phyloP scores from a whole-genome alignment of 1,140 invertebrate genomes.

The Orchestia grillus region DNA sequence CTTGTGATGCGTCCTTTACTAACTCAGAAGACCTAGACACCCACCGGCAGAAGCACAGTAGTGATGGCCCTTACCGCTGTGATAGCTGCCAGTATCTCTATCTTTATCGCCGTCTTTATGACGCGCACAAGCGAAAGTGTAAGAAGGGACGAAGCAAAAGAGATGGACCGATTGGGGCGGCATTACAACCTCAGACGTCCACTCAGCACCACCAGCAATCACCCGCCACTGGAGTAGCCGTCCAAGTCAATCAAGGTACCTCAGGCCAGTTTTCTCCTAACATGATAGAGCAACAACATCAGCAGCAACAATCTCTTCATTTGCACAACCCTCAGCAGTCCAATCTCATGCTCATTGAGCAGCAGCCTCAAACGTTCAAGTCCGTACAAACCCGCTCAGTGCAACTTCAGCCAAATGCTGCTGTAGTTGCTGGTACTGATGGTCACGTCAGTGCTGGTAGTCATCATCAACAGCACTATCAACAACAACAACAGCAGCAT shows the following conservation, averaged over 20 bases:
- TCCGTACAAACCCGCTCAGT: constrained; percentile 36
- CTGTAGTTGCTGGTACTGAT: constrained; percentile 35
- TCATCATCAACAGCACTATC: constrained; percentile 59
- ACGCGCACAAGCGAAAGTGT: constrained; percentile 65
- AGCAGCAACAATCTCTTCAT: constrained; percentile 30
- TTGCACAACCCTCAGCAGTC: constrained; percentile 58
- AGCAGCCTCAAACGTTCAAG: constrained; percentile 27
- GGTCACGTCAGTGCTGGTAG: constrained; percentile 55
- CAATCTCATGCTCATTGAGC: constrained; percentile 59
- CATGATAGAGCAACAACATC: constrained; percentile 50
- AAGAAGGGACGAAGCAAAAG: constrained; percentile 61
- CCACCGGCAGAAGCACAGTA: constrained; percentile 65
- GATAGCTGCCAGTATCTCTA: constrained; percentile 66
- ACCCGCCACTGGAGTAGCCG: not conserved
- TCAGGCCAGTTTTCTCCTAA: constrained; percentile 13
- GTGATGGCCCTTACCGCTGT: constrained; percentile 66
- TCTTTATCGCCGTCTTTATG: constrained; percentile 66
- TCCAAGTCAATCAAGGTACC: not conserved
- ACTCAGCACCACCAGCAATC: constrained; percentile 54
- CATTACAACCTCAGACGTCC: constrained; percentile 13
- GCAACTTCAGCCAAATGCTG: constrained; percentile 51
- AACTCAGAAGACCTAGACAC: constrained; percentile 60
- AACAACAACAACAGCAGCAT: constrained; percentile 44
- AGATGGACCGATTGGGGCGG: constrained; percentile 5
- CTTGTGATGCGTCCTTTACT: constrained; percentile 67